Evolutionary conservation across 1,140 invertebrate genomes (phyloP), one percentile per base, ranked within the genome.

Genomic region (Apis florea): DNA sequence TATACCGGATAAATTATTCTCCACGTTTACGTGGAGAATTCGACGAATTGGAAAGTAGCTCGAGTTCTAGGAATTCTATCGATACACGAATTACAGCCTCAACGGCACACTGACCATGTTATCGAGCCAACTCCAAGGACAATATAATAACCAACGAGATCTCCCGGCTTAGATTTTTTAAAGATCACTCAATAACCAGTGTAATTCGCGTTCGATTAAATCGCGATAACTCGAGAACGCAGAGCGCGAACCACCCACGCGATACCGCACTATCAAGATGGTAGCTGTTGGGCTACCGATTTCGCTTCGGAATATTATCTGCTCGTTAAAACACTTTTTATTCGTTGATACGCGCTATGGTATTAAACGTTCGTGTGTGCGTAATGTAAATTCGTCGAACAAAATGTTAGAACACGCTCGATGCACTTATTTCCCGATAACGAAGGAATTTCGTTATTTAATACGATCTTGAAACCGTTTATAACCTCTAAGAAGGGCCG

Each of bases 161-260:
- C 58, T 56, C 31, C 19, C 10, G 26, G 15, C 15, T 24, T 21
- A 1, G 61, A 51, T 75, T 74, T 54, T 66, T 80, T 9, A 73
- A 54, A 19, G 63, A 75, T 80, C 70, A 11, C 63, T 51, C 63
- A 58, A 58, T 80, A 66, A 74, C 70, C 79, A 63, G 71, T 80
- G 71, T 74, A 80, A 80, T 80, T 80, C 79, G 47, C 71, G 70
- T 68, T 73, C 59, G 84, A 85, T 86, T 68, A 26, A 69, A 70
- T 72, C 69, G 8, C 49, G 85, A 86, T 85, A 85, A 77, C 58
- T 21, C 53, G 53, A 53, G 31, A 61, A 85, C 79, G 68, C 53
- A 56, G 12, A 68, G 54, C 63, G 24, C 51, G n/a, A 59, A 49
- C 75, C 85, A 79, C 85, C 85, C 85, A 86, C 85, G 84, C 84